Percentiles rank a stretch among this genome's conserved stretches.
phyloP scores from a whole-genome alignment of 2,113 vertebrate genomes.

The Megaceryle maxima region DNA sequence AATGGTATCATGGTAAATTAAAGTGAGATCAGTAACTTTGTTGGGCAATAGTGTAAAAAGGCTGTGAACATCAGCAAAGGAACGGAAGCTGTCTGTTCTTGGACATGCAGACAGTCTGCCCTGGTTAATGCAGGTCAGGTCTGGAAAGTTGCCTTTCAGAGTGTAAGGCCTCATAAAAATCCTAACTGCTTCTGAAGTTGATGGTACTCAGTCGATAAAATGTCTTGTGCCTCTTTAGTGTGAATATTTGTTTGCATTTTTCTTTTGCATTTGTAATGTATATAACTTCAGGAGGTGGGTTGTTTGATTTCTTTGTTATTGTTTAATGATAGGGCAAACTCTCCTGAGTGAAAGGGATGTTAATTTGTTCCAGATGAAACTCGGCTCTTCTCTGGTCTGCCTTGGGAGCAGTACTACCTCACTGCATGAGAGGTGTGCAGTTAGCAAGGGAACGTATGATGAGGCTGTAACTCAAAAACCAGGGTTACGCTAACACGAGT shows the following conservation, averaged over 20 bases:
- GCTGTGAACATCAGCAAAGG: background rate
- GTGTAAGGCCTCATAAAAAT: background rate
- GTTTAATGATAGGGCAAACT: background rate
- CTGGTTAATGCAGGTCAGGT: background rate
- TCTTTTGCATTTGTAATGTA: background rate
- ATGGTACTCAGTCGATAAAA: background rate
- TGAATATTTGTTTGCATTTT: background rate
- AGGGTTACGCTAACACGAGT: background rate
- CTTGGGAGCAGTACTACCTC: background rate
- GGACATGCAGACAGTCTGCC: background rate
- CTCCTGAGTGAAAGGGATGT: background rate
- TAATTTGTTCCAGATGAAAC: background rate
- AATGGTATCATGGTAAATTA: rapidly evolving
- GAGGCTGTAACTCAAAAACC: background rate
- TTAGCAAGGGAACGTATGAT: background rate
- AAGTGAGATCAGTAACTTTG: background rate
- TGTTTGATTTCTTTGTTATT: background rate
- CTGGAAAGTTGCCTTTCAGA: background rate
- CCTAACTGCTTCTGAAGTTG: background rate
- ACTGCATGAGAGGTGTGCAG: background rate
- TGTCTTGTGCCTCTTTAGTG: background rate
- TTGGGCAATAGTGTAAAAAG: too few relatives aligned
- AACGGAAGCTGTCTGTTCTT: background rate
- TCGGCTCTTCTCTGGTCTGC: background rate
- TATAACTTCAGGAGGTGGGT: background rate